These are phyloP conservation scores for Stomatorhinus walkeri DNA, from an alignment of 2,797 vertebrate genomes.

Conservation along the genomic window DNA sequence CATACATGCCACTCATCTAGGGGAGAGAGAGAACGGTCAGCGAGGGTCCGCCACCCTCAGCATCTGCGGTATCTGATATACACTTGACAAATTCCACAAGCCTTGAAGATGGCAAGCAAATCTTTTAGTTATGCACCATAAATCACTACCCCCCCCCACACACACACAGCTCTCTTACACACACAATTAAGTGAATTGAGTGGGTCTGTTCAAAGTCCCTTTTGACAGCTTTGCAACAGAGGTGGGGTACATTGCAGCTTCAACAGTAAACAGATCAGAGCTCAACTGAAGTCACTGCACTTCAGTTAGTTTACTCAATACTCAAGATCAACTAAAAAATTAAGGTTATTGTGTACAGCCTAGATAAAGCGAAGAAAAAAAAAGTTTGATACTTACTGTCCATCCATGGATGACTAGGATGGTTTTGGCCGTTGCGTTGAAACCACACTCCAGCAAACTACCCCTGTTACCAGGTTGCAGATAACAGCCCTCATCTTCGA, in stretches of 20 bases:
- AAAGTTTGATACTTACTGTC: constrained; percentile 63
- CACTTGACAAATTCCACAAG: constrained; percentile 34
- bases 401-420: constrained; percentile 94
- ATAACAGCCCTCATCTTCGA: constrained; percentile 71
- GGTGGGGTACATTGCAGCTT: neutral
- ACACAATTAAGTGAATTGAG: neutral
- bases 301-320: neutral
- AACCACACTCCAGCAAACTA: constrained; percentile 67
- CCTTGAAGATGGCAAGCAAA: neutral
- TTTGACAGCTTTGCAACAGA: neutral
- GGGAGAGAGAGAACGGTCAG: neutral
- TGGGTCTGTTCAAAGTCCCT: neutral
- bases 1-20: constrained; percentile 84
- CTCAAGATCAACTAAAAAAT: neutral
- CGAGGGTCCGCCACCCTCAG: neutral
- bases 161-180: neutral
- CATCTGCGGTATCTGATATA: constrained; percentile 25
- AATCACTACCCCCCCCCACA: neutral
- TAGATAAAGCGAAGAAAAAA: neutral
- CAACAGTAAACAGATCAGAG: neutral
- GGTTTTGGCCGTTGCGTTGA: constrained; percentile 78
- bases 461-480: constrained; percentile 53
- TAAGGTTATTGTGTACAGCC: neutral
- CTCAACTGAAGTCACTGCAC: neutral
- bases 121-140: neutral